Evolutionary conservation across 1,140 invertebrate species (phyloP).

Genomic region (Magallana angulata): DNA sequence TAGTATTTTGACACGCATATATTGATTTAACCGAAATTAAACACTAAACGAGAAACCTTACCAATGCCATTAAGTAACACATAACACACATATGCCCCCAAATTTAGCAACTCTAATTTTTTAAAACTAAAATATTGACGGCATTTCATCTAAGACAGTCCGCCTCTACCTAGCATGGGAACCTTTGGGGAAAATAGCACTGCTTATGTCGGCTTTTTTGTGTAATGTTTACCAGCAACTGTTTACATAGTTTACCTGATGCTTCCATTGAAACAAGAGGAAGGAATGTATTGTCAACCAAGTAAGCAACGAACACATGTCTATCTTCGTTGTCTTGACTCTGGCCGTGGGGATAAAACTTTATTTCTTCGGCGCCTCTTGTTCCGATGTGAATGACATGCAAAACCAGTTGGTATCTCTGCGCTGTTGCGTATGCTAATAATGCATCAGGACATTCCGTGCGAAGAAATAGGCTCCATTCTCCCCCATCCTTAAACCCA

Average conservation of each 20-base stretch:
- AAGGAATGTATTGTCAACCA: not conserved
- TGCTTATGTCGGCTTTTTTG: too few species aligned
- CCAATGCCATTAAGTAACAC: too few species aligned
- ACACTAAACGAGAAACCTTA: too few species aligned
- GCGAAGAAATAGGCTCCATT: not conserved
- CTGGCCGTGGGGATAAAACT: not conserved
- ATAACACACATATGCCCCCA: too few species aligned
- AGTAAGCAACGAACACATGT: not conserved
- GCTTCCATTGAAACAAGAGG: not conserved
- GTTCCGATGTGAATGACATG: not conserved
- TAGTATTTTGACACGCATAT: too few species aligned
- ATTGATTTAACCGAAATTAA: too few species aligned
- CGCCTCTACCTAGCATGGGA: too few species aligned
- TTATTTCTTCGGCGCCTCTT: not conserved
- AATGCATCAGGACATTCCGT: slow-evolving; percentile 11
- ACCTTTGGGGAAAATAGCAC: too few species aligned
- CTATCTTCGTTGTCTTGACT: not conserved
- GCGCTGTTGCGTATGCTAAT: not conserved
- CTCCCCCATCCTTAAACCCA: not conserved
- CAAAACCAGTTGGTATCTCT: not conserved
- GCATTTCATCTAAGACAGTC: too few species aligned
- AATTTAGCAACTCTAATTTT: too few species aligned
- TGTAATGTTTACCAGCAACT: too few species aligned
- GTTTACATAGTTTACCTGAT: not conserved
- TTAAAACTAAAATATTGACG: too few species aligned